Percentiles rank a stretch among this genome's conserved stretches.
phyloP scores from a whole-genome alignment of 2,113 vertebrate species.

The Caracal caracal region DNA sequence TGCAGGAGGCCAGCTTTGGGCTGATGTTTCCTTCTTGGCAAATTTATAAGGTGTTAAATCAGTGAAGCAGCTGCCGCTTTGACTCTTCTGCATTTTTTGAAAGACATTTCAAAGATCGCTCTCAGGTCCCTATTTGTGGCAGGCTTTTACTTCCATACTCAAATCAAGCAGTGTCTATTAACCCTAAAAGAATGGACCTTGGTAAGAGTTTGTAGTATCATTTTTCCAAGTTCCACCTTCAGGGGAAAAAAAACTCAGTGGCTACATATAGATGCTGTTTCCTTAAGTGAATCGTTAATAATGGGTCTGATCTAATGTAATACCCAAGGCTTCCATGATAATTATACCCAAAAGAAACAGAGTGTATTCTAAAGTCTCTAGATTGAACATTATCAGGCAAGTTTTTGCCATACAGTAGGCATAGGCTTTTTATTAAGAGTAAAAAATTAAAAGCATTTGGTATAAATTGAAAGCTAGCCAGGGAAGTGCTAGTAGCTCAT shows the following conservation, averaged over 20 bases:
- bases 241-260: background rate
- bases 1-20: background rate
- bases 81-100: background rate
- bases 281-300: background rate
- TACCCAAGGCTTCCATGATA: background rate
- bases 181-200: background rate
- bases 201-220: background rate
- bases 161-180: background rate
- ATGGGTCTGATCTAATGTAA: background rate
- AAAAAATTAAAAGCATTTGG: background rate
- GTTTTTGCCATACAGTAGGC: background rate
- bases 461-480: background rate
- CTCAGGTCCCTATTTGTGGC: background rate
- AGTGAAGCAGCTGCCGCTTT: background rate
- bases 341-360: background rate
- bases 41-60: background rate
- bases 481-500: background rate
- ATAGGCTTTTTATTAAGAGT: background rate
- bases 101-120: conserved; percentile 5
- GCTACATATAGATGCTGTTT: background rate
- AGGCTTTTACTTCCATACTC: background rate
- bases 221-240: background rate
- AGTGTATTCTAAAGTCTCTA: background rate
- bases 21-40: background rate
- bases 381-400: background rate